Conservation (phyloP, 2,888 invertebrate genomes). For the Tiliacea citrago region DNA sequence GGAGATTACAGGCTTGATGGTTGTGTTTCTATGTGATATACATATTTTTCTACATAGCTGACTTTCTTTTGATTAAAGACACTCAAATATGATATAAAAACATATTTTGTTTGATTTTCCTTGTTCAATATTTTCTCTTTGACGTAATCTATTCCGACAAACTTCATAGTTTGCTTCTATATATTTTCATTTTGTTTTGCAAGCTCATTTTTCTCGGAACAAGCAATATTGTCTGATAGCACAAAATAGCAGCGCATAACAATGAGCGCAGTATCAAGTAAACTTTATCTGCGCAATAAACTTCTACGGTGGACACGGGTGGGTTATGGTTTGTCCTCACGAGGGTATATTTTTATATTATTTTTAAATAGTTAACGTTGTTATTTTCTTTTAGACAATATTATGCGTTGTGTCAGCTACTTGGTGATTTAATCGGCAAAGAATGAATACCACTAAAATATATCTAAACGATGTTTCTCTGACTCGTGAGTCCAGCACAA, state of each 20-base stretch:
- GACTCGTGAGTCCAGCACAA: too few species aligned
- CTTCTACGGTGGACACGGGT: conserved; percentile 16
- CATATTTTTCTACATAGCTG: not conserved
- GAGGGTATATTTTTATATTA: not conserved
- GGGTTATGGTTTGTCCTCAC: not conserved
- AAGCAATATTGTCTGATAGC: conserved; percentile 45
- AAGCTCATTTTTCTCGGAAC: conserved; percentile 42
- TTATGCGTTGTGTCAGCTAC: too few species aligned
- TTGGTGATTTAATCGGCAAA: too few species aligned
- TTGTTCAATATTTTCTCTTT: conserved; percentile 15
- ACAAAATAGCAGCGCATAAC: conserved; percentile 47
- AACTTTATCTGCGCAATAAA: conserved; percentile 58
- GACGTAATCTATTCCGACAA: not conserved
- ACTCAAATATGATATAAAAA: too few species aligned
- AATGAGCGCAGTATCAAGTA: conserved; percentile 41
- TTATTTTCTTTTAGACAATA: too few species aligned
- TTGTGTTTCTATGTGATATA: too few species aligned
- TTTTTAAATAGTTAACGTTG: too few species aligned
- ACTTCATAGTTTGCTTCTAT: conserved; percentile 17
- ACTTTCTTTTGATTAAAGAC: not conserved
- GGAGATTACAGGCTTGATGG: too few species aligned
- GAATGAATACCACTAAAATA: too few species aligned
- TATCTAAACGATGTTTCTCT: too few species aligned
- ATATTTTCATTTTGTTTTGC: conserved; percentile 33
- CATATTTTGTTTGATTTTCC: not conserved